A percentile compares a stretch with the other conserved stretches of the same genome.
Evolutionary conservation across 2,888 invertebrate species (phyloP).

Genomic region (Eupithecia dodoneata): DNA sequence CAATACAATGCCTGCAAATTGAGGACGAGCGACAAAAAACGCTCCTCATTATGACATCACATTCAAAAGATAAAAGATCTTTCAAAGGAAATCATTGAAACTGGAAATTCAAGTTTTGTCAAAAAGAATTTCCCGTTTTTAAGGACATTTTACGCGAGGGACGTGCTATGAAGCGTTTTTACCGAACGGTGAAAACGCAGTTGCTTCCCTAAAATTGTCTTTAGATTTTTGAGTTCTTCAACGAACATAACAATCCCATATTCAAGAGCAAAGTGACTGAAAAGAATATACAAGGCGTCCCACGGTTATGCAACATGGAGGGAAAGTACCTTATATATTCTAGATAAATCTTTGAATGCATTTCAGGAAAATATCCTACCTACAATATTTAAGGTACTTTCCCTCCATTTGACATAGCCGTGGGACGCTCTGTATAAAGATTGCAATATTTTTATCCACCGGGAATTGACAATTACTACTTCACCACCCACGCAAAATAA

Average conservation of each 20-base stretch:
- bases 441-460: not conserved
- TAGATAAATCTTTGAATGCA: no score
- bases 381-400: no score
- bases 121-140: conserved; percentile 56
- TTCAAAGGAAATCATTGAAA: conserved; percentile 59
- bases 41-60: conserved; percentile 62
- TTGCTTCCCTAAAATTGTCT: not conserved
- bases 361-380: no score
- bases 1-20: conserved; percentile 42
- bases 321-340: no score
- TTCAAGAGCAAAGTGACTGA: not conserved
- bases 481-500: not conserved
- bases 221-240: not conserved
- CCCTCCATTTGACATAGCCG: no score
- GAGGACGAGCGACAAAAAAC: conserved; percentile 39
- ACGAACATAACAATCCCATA: not conserved
- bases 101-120: conserved; percentile 48
- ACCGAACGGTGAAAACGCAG: not conserved
- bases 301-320: no score
- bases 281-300: not conserved
- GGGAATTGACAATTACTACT: not conserved
- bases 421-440: no score
- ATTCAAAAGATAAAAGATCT: conserved; percentile 64
- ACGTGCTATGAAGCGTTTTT: conserved; percentile 28
- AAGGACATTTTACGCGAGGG: conserved; percentile 50